phyloP scores from a whole-genome alignment of 1,140 invertebrate genomes.

The Zaprionus gabonicus region DNA sequence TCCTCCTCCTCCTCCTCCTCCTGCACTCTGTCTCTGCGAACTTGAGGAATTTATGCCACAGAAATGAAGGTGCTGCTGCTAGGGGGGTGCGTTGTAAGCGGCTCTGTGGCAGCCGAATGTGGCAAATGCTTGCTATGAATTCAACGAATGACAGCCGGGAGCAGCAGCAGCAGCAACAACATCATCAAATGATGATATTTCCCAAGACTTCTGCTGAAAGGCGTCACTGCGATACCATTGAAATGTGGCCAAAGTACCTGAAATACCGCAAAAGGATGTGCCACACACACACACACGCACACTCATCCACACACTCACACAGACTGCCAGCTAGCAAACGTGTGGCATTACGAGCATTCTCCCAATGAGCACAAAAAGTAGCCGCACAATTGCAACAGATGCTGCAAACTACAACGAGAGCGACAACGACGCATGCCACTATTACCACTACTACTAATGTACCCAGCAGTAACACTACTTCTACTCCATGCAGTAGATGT shows the following conservation, averaged over 20 bases:
- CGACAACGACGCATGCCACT: background rate
- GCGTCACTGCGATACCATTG: slow-evolving; percentile 37
- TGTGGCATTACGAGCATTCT: slow-evolving; percentile 37
- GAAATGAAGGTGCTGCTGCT: background rate
- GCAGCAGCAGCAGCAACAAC: background rate
- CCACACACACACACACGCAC: slow-evolving; percentile 2
- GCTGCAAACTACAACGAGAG: slow-evolving; percentile 31
- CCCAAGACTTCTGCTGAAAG: slow-evolving; percentile 23
- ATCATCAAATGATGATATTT: slow-evolving; percentile 44
- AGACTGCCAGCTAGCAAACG: slow-evolving; percentile 14
- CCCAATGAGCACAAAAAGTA: slow-evolving; percentile 12
- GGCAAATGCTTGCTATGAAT: slow-evolving; percentile 49
- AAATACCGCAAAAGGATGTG: slow-evolving; percentile 33
- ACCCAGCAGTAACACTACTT: background rate
- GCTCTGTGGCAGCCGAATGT: slow-evolving; percentile 32
- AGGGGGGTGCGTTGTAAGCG: background rate
- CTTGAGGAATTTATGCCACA: slow-evolving; percentile 35
- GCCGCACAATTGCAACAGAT: slow-evolving; percentile 42
- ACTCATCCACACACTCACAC: background rate
- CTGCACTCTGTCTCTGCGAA: background rate
- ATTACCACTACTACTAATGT: slow-evolving; percentile 1
- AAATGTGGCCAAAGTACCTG: slow-evolving; percentile 40
- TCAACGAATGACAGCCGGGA: slow-evolving; percentile 31
- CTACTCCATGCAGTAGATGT: background rate
- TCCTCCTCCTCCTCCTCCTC: background rate